Conservation (phyloP, 2,113 vertebrate genomes). For the Tor tambroides region DNA sequence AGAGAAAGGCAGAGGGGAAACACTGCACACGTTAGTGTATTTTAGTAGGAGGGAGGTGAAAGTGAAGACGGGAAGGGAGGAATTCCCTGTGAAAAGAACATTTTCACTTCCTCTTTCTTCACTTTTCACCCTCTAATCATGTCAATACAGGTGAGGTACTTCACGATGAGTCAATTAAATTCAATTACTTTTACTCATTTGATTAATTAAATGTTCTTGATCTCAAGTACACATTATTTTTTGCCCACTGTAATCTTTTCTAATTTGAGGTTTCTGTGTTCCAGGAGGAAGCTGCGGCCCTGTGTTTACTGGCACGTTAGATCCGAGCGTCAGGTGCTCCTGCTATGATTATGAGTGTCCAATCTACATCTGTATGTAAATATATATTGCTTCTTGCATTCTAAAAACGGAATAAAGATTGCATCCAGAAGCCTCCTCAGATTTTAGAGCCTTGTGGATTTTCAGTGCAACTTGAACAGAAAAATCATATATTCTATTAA, state of each 20-base stretch:
- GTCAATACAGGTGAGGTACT: conserved; percentile 3
- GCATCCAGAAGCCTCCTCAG: not conserved
- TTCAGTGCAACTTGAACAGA: not conserved
- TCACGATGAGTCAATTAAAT: not conserved
- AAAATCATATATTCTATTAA: not conserved
- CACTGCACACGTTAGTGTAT: not conserved
- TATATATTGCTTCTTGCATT: conserved; percentile 29
- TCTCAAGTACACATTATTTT: conserved; percentile 2
- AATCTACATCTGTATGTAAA: conserved; percentile 61
- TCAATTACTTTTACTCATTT: conserved; percentile 25
- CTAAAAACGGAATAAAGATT: conserved; percentile 28
- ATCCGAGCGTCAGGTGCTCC: conserved; percentile 1
- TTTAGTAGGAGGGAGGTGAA: not conserved
- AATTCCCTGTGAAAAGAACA: not conserved
- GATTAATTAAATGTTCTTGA: conserved; percentile 7
- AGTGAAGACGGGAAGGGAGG: not conserved
- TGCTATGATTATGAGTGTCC: conserved; percentile 40
- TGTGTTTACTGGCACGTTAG: conserved; percentile 14
- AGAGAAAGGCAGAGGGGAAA: not conserved
- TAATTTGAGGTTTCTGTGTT: conserved; percentile 29
- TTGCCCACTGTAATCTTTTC: not conserved
- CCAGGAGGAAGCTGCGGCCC: not conserved
- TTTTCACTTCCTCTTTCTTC: not conserved
- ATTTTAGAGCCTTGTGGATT: not conserved
- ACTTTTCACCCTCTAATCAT: not conserved